phyloP scores from a whole-genome alignment of 35 echinoderm and acorn worm species.

The Apostichopus japonicus region DNA sequence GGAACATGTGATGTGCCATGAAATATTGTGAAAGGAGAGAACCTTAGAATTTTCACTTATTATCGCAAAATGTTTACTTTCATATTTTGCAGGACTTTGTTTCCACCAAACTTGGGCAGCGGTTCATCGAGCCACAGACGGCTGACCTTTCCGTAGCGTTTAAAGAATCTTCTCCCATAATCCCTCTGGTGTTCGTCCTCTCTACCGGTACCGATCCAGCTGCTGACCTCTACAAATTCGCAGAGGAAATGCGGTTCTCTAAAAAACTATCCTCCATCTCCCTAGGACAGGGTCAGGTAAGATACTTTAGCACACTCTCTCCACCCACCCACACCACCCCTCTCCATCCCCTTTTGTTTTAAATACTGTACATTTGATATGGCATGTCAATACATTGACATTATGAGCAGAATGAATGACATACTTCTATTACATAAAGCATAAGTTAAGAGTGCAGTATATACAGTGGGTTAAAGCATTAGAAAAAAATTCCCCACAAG shows the following conservation, averaged over 20 bases:
- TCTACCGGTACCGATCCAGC: constrained; percentile 91
- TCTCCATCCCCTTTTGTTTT: too few species aligned
- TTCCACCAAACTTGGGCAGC: constrained; percentile 80
- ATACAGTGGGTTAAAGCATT: too few species aligned
- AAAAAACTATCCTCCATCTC: constrained; percentile 96
- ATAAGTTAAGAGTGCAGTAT: too few species aligned
- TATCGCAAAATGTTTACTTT: too few species aligned
- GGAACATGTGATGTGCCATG: too few species aligned
- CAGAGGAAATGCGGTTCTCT: constrained; percentile 97
- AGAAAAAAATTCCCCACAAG: too few species aligned
- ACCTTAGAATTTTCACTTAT: too few species aligned
- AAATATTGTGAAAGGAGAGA: too few species aligned
- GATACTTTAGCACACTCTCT: not conserved
- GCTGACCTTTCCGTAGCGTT: constrained; percentile 83
- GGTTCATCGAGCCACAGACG: constrained; percentile 96
- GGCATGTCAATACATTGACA: too few species aligned
- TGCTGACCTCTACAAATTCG: constrained; percentile 97
- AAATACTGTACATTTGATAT: too few species aligned
- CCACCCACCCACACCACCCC: not conserved
- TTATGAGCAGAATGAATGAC: too few species aligned
- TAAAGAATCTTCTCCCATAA: constrained; percentile 88
- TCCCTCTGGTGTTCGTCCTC: constrained; percentile 87
- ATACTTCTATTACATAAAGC: too few species aligned
- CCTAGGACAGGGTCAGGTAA: constrained; percentile 87
- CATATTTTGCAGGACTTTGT: constrained; percentile 79